Percentiles rank a stretch among this genome's conserved stretches.
These are phyloP conservation scores for Heliconius hortense DNA, from an alignment of 2,888 invertebrate genomes.

Conservation along the genomic window DNA sequence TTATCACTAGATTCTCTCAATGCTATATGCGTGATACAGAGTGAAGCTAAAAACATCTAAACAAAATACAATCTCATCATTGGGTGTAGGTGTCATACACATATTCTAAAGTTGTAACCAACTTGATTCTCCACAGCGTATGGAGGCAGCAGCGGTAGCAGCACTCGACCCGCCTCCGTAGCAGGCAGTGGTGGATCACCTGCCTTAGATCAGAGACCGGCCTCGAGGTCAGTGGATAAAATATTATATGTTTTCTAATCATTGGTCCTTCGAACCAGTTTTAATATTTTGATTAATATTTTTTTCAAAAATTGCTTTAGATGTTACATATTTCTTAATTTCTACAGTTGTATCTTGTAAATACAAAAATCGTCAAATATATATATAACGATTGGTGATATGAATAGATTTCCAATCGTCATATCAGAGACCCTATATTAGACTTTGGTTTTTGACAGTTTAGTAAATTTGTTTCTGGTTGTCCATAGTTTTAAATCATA, in stretches of 20 bases:
- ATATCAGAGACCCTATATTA: too few species aligned
- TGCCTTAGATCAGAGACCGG: slow-evolving; percentile 69
- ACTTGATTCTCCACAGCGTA: slow-evolving; percentile 55
- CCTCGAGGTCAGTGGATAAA: slow-evolving; percentile 60
- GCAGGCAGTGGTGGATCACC: slow-evolving; percentile 73
- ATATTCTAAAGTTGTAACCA: background rate
- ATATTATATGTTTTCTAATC: background rate
- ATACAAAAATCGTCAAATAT: too few species aligned
- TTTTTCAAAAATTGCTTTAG: too few species aligned
- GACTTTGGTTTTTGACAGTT: too few species aligned
- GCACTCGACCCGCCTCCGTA: slow-evolving; percentile 67
- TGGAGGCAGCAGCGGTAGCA: slow-evolving; percentile 57
- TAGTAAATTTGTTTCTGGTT: too few species aligned
- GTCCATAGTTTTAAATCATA: too few species aligned
- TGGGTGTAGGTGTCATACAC: background rate
- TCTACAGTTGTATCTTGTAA: too few species aligned
- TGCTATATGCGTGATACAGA: background rate
- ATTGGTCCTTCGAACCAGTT: background rate
- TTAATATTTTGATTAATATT: background rate
- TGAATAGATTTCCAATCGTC: too few species aligned
- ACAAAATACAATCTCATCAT: background rate
- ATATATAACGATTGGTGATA: too few species aligned
- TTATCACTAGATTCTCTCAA: background rate
- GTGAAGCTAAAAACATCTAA: background rate
- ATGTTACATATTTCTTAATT: too few species aligned